phyloP scores from a whole-genome alignment of 2,797 vertebrate species.

The Gambelia wislizenii region DNA sequence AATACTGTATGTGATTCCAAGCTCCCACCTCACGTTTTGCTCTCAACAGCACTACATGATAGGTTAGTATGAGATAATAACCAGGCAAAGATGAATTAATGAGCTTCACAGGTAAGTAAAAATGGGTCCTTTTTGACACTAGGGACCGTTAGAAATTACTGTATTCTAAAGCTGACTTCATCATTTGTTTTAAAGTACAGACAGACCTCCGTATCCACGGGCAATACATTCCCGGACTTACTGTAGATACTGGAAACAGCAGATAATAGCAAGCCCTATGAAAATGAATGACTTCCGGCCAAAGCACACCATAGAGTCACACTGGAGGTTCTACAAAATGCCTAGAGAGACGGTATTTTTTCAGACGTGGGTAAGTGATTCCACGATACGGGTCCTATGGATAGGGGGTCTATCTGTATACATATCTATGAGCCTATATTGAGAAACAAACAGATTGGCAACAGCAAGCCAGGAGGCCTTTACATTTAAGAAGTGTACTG shows the following conservation, averaged over 20 bases:
- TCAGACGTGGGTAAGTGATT: too few relatives aligned
- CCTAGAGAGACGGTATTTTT: too few relatives aligned
- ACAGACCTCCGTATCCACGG: too few relatives aligned
- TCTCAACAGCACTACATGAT: not conserved
- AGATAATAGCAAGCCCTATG: too few relatives aligned
- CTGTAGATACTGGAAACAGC: too few relatives aligned
- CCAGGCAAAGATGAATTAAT: not conserved
- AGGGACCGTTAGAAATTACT: not conserved
- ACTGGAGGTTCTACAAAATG: too few relatives aligned
- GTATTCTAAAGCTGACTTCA: not conserved
- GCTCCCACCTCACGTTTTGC: not conserved
- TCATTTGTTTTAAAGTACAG: not conserved
- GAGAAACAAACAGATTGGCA: not conserved
- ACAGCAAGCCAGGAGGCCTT: not conserved
- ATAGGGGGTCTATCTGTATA: too few relatives aligned
- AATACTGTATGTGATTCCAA: too few relatives aligned
- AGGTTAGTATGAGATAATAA: not conserved
- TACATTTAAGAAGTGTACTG: not conserved
- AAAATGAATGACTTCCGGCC: too few relatives aligned
- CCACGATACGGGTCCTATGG: too few relatives aligned
- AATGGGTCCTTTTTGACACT: not conserved
- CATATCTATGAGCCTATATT: not conserved
- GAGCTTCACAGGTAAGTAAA: not conserved
- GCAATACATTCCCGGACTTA: too few relatives aligned
- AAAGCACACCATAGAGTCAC: too few relatives aligned